These are phyloP conservation scores for Synaphobranchus kaupii DNA, from an alignment of 2,797 vertebrate genomes.

Conservation along the genomic window DNA sequence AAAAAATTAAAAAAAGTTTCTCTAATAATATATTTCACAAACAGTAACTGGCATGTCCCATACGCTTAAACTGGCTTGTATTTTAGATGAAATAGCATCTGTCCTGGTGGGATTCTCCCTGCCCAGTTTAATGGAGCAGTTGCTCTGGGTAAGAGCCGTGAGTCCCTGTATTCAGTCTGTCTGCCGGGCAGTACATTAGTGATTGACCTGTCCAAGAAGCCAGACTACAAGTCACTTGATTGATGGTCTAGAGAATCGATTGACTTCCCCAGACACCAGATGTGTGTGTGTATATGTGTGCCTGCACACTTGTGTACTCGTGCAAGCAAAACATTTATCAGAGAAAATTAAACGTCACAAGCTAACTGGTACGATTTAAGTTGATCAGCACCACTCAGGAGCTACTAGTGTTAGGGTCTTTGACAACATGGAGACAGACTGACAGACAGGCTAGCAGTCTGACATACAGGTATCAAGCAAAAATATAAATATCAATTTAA, in stretches of 20 bases:
- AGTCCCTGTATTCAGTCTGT: neutral
- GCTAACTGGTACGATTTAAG: neutral
- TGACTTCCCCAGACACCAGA: conserved; percentile 17
- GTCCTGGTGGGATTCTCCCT: neutral
- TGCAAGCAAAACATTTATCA: neutral
- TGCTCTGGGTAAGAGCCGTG: neutral
- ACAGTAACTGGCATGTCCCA: neutral
- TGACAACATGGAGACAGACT: neutral
- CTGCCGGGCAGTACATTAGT: conserved; percentile 11
- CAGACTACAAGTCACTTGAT: conserved; percentile 36
- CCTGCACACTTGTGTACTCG: neutral
- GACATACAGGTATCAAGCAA: neutral
- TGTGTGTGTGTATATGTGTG: neutral
- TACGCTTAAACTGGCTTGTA: neutral
- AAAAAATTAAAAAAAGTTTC: too few species aligned
- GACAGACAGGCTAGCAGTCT: neutral
- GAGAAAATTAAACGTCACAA: neutral
- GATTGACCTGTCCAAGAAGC: conserved; percentile 41
- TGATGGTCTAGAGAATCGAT: conserved; percentile 39
- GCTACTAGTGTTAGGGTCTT: neutral
- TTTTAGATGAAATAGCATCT: neutral
- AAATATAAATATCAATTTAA: too few species aligned
- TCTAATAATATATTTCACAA: neutral
- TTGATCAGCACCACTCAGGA: neutral
- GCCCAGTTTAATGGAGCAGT: neutral